Evolutionary conservation across 2,113 vertebrate genomes (phyloP).

Genomic region (Antechinus stuartii): DNA sequence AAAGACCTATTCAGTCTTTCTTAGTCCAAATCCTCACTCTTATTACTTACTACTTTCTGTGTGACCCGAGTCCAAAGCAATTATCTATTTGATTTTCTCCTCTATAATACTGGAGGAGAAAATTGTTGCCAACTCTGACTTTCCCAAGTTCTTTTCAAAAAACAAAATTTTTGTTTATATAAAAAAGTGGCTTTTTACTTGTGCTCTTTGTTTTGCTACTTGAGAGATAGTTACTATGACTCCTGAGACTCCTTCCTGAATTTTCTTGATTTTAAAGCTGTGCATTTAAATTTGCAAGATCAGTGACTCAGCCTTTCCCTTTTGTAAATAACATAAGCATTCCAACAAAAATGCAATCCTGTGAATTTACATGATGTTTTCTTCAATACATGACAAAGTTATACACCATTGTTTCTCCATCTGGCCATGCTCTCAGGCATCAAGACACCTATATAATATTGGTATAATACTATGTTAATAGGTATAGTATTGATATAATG

Average conservation of each 20-base stretch:
- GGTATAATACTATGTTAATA: not conserved
- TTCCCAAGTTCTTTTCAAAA: not conserved
- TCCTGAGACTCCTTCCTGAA: not conserved
- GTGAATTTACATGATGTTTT: slow-evolving; percentile 26
- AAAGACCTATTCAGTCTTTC: not conserved
- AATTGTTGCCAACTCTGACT: not conserved
- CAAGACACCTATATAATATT: not conserved
- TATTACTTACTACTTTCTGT: not conserved
- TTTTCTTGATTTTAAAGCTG: not conserved
- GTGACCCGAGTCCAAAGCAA: not conserved
- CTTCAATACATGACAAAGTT: slow-evolving; percentile 24
- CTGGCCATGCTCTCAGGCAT: not conserved
- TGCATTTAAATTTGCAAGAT: not conserved
- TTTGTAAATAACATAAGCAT: not conserved
- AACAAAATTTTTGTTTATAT: not conserved
- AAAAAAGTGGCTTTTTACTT: not conserved
- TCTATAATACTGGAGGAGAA: not conserved
- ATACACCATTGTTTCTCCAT: slow-evolving; percentile 21
- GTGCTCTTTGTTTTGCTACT: not conserved
- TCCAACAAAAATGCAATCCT: slow-evolving; percentile 16
- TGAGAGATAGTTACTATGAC: not conserved
- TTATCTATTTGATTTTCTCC: not conserved
- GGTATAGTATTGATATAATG: no score
- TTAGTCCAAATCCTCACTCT: not conserved
- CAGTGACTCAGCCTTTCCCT: not conserved